A percentile compares a stretch with the other conserved stretches of the same genome.
These are phyloP conservation scores for Eristalis pertinax DNA, from an alignment of 2,888 invertebrate species.

Conservation along the genomic window DNA sequence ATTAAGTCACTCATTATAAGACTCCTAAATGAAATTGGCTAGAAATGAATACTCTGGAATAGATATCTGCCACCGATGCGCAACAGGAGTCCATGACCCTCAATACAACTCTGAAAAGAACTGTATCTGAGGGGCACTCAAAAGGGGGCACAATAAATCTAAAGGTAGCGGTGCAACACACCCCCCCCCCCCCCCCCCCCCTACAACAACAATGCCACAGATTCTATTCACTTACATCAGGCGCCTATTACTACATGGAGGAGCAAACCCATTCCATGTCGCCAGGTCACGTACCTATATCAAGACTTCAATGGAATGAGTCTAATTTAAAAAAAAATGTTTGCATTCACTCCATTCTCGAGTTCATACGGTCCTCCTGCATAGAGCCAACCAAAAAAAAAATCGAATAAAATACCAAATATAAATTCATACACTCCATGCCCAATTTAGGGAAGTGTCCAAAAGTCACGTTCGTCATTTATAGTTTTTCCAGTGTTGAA, in stretches of 20 bases:
- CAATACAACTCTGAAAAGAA: too few relatives aligned
- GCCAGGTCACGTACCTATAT: not conserved
- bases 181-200: too few relatives aligned
- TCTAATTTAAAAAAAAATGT: not conserved
- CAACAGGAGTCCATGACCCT: too few relatives aligned
- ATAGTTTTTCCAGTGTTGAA: slow-evolving; percentile 17
- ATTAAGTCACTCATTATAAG: too few relatives aligned
- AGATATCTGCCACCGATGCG: too few relatives aligned
- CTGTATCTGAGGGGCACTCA: too few relatives aligned
- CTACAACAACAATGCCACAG: too few relatives aligned
- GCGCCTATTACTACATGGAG: not conserved
- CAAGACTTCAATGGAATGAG: not conserved
- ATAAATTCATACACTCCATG: slow-evolving; percentile 19
- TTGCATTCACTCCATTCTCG: not conserved
- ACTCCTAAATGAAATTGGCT: too few relatives aligned
- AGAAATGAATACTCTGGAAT: too few relatives aligned
- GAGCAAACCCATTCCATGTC: not conserved
- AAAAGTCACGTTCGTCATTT: slow-evolving; percentile 48
- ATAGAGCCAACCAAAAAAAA: not conserved
- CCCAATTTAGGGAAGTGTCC: slow-evolving; percentile 14
- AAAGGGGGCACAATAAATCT: too few relatives aligned
- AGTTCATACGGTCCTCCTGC: not conserved
- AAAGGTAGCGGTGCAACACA: too few relatives aligned
- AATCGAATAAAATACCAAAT: not conserved
- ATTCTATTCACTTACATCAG: not conserved